phyloP scores from a whole-genome alignment of 2,888 invertebrate genomes.

The Hydroisotoma schaefferi region DNA sequence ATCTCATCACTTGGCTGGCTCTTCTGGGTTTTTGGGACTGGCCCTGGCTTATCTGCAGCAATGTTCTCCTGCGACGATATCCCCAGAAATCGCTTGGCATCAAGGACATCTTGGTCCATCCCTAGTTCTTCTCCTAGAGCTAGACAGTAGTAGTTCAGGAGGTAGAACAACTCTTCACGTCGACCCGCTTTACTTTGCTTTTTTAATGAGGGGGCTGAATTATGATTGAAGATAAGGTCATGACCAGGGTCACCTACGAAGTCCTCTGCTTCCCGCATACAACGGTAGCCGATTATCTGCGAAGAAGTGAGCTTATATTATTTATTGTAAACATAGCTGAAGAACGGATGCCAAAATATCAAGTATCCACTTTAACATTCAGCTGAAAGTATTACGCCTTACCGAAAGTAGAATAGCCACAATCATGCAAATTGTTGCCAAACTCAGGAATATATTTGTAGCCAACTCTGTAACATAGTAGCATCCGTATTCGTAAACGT shows the following conservation, averaged over 20 bases:
- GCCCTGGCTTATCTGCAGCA: background rate
- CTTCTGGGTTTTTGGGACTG: background rate
- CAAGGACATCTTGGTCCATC: constrained; percentile 13
- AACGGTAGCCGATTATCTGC: constrained; percentile 20
- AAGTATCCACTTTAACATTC: no score
- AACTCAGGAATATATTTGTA: constrained; percentile 7
- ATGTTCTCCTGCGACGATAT: background rate
- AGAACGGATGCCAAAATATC: no score
- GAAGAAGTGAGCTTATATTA: background rate
- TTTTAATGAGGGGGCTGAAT: background rate
- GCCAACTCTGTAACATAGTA: constrained; percentile 6
- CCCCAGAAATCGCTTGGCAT: background rate
- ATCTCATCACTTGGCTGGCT: background rate
- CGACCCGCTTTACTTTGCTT: constrained; percentile 10
- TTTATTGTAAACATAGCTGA: no score
- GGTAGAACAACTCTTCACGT: constrained; percentile 18
- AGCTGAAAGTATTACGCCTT: no score
- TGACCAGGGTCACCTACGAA: constrained; percentile 22
- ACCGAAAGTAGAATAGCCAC: constrained; percentile 15
- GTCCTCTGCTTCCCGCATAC: constrained; percentile 16
- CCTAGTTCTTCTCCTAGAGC: constrained; percentile 18
- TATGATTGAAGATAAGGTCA: constrained; percentile 18
- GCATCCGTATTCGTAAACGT: constrained; percentile 11
- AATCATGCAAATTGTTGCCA: constrained; percentile 9
- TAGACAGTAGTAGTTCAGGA: constrained; percentile 23